Conservation (phyloP, 2,888 invertebrate species). For the Ecliptopera silaceata region DNA sequence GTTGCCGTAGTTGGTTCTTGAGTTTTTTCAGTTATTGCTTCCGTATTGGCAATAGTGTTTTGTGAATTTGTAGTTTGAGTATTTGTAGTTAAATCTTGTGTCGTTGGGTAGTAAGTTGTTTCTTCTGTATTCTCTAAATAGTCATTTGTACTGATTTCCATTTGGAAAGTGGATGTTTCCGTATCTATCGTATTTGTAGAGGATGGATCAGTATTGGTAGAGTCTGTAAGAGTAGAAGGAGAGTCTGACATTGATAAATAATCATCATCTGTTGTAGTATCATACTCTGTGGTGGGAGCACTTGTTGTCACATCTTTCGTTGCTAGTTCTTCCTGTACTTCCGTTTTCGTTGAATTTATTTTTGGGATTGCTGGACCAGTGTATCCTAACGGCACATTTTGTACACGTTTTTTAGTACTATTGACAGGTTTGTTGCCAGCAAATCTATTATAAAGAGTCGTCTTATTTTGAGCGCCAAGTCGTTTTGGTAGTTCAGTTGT, state of each 20-base stretch:
- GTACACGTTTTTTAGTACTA: constrained; percentile 68
- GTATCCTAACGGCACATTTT: constrained; percentile 73
- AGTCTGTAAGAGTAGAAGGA: constrained; percentile 48
- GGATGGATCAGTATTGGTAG: constrained; percentile 49
- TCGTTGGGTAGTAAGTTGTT: constrained; percentile 59
- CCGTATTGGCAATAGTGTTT: constrained; percentile 36
- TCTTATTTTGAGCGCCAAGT: constrained; percentile 57
- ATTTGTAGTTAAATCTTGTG: constrained; percentile 49
- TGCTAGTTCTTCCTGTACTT: constrained; percentile 40
- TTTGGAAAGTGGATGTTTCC: constrained; percentile 57
- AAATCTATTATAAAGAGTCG: constrained; percentile 60
- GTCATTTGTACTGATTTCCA: constrained; percentile 69
- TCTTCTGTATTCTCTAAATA: constrained; percentile 65
- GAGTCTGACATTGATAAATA: constrained; percentile 63
- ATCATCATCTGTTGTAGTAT: constrained; percentile 65
- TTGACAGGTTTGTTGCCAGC: constrained; percentile 55
- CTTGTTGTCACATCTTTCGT: constrained; percentile 47
- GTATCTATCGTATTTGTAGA: constrained; percentile 53
- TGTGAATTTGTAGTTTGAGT: constrained; percentile 46
- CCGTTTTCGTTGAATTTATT: constrained; percentile 31
- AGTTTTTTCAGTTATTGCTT: constrained; percentile 42
- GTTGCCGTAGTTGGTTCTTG: constrained; percentile 45
- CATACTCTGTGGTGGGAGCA: constrained; percentile 44
- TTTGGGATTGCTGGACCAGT: constrained; percentile 40
- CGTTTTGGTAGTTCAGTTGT: constrained; percentile 69